Evolutionary conservation across 1,140 invertebrate genomes (phyloP), one percentile per base, ranked within the genome.

Genomic region (Caerostris extrusa): DNA sequence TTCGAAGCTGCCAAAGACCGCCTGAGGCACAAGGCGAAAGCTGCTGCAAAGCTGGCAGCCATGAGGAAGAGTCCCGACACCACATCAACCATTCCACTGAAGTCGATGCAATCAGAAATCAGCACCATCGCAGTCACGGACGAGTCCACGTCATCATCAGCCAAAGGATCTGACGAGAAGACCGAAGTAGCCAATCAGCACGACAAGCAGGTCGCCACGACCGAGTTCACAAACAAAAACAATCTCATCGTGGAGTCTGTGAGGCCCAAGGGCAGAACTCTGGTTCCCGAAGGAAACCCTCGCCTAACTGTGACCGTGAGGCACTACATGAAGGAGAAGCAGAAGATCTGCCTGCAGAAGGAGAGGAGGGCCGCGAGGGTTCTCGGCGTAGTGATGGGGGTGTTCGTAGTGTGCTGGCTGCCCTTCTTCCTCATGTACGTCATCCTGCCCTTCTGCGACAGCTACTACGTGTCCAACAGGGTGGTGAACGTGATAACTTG

Each of bases 341-440:
- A 99, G 96, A 97, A 98, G 95, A 99, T 99, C 95, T 99, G 98
- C 0, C 96, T 99, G 94, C 98, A 98, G 0, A 98, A 98, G 95
- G 99, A 99, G 95, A 97, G 98, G 94, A 97, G 98, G 55, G 99
- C 99, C 0, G 98, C 98, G 0, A 97, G 98, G 69, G 99, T 98
- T 3, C 96, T 99, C 3, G 98, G 98, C 34, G 98, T 99, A 81
- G 98, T 99, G 81, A 98, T 98, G 98, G 95, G 95, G 3, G 98
- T 99, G 4, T 98, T 99, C 96, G 98, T 99, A 64, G 97, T 99
- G 3, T 99, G 98, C 95, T 99, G 99, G 98, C 96, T 99, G 93
- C 99, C 99, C 3, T 99, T 99, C 96, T 99, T 99, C 95, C 97
- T 99, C 12, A 98, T 98, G 97, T 99, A 99, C 96, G 97, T 99